These are phyloP conservation scores for Anableps anableps DNA, from an alignment of 2,797 vertebrate genomes.

Conservation along the genomic window DNA sequence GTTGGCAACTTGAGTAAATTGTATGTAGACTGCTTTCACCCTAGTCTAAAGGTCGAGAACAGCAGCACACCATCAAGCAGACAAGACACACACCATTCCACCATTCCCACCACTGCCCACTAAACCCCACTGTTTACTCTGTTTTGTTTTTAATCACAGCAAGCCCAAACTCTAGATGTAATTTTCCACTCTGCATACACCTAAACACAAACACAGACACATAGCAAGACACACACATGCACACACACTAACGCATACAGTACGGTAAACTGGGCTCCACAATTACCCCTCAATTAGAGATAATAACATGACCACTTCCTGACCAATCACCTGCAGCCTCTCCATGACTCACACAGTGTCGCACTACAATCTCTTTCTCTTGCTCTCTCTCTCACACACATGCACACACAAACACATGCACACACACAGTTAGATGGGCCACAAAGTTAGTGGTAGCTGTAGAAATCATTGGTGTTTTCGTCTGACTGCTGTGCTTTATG, in stretches of 20 bases:
- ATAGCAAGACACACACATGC: conserved; percentile 63
- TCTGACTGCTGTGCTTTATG: conserved; percentile 66
- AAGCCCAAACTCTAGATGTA: conserved; percentile 73
- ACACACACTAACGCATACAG: conserved; percentile 58
- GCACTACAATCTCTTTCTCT: conserved; percentile 33
- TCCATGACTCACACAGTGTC: conserved; percentile 69
- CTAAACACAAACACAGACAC: conserved; percentile 80
- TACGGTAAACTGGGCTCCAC: conserved; percentile 67
- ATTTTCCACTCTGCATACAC: conserved; percentile 78
- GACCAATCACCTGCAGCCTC: conserved; percentile 80
- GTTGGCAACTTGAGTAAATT: conserved; percentile 9
- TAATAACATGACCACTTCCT: conserved; percentile 83
- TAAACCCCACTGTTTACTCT: conserved; percentile 73
- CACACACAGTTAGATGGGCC: conserved; percentile 61
- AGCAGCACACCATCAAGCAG: conserved; percentile 20
- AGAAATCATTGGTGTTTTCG: conserved; percentile 70
- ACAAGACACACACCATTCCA: conserved; percentile 51
- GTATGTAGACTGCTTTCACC: conserved; percentile 16
- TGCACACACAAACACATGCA: not conserved
- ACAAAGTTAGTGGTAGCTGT: conserved; percentile 69
- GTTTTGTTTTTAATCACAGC: conserved; percentile 79
- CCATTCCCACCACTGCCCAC: conserved; percentile 63
- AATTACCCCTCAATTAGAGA: conserved; percentile 82
- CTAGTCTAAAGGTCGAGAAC: conserved; percentile 18
- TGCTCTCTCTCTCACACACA: conserved; percentile 4